Conservation (phyloP, 2,113 vertebrate species). For the Solenodon paradoxus region DNA sequence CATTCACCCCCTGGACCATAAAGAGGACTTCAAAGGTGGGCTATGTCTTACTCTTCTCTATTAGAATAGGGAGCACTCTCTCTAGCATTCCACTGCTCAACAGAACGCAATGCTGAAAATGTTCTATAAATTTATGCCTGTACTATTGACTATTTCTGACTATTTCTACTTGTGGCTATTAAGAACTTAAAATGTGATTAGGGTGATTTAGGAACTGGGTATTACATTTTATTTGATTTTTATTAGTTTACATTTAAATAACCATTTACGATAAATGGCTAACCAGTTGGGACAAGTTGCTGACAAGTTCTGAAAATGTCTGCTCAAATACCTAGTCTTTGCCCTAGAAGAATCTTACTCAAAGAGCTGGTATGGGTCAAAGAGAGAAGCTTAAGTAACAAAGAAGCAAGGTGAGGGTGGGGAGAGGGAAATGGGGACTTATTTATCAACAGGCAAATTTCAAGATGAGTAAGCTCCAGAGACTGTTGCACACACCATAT, state of each 20-base stretch:
- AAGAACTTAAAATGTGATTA: not conserved
- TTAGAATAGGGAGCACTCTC: not conserved
- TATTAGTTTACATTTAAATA: conserved; percentile 8
- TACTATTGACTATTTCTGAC: not conserved
- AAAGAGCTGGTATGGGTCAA: not conserved
- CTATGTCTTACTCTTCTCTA: not conserved
- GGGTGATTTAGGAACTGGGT: not conserved
- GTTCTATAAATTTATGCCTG: not conserved
- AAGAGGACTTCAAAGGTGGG: not conserved
- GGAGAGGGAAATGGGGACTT: no score
- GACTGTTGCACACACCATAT: not conserved
- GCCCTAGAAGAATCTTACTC: not conserved
- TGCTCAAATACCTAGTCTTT: not conserved
- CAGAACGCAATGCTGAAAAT: not conserved
- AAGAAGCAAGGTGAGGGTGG: no score
- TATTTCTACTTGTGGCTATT: not conserved
- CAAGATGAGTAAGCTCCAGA: not conserved
- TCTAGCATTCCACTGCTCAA: not conserved
- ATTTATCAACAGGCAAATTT: not conserved
- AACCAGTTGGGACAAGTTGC: not conserved
- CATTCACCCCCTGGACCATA: not conserved
- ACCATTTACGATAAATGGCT: not conserved
- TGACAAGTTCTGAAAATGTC: conserved; percentile 7
- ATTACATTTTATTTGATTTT: not conserved
- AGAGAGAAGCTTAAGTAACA: not conserved